These are phyloP conservation scores for Ctenodactylus gundi DNA, from an alignment of 2,113 vertebrate genomes.

Conservation along the genomic window DNA sequence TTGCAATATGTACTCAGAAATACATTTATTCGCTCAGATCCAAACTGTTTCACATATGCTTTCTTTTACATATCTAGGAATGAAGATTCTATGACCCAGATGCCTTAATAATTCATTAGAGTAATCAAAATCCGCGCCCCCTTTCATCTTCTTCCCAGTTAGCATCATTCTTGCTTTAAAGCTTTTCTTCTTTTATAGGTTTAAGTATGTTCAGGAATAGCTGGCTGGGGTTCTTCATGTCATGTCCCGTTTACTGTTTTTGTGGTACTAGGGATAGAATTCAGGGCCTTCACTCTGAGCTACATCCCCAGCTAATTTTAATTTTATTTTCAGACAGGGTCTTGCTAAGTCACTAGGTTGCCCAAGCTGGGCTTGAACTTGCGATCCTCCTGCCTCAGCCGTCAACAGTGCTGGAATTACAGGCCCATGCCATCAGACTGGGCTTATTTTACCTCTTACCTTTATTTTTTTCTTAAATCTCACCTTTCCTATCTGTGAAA, in stretches of 20 bases:
- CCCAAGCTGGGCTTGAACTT: too few species aligned
- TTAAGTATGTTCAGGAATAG: not conserved
- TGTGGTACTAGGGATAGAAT: too few species aligned
- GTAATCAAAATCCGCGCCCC: not conserved
- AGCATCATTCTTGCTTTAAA: conserved; percentile 21
- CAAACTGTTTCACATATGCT: conserved; percentile 7
- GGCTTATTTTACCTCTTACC: not conserved
- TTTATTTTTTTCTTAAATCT: not conserved
- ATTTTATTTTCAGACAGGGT: too few species aligned
- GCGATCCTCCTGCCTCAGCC: too few species aligned
- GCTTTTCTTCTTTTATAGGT: not conserved
- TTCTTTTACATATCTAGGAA: conserved; percentile 35
- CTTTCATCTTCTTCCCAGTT: conserved; percentile 34
- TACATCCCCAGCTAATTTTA: too few species aligned
- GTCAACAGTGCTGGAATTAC: too few species aligned
- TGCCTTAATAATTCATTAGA: conserved; percentile 30
- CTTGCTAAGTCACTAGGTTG: too few species aligned
- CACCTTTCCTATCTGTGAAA: not conserved
- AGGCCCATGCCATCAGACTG: too few species aligned
- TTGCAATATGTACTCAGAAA: not conserved
- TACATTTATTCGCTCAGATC: not conserved
- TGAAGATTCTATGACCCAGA: conserved; percentile 2
- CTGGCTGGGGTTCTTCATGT: not conserved
- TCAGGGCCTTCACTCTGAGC: too few species aligned
- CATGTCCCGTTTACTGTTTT: too few species aligned